Base-by-base conservation (phyloP, 1,140 invertebrate species). In the Phymastichus coffea region DNA sequence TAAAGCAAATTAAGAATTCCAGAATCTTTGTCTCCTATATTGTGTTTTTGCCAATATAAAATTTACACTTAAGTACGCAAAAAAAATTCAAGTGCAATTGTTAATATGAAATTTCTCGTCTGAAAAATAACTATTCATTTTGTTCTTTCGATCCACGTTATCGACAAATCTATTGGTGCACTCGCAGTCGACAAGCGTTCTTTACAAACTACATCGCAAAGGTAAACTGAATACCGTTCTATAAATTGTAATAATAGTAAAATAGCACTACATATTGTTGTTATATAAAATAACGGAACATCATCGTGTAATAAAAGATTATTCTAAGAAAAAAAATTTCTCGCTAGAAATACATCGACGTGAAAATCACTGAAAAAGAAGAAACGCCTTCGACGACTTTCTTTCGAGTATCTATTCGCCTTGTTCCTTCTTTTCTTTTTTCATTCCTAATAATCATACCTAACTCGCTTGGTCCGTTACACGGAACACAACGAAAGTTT, bases 401-500 rank as follows among this genome's bases (percentile, higher is more conserved):
- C 20, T 25, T 14, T 33, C 33, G n/a, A n/a, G n/a, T 47, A 8
- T 47, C 35, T 10, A 9, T n/a, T n/a, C n/a, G n/a, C n/a, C n/a
- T n/a, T n/a, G n/a, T n/a, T 47, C n/a, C 17, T 19, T 47, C 44
- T 14, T 10, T 47, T 17, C 6, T n/a, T n/a, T n/a, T n/a, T n/a
- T n/a, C n/a, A n/a, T n/a, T n/a, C n/a, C 38, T 51, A 30, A n/a
- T 41, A 17, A 23, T 51, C 25, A 40, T 57, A 19, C 30, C 33
- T 43, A 33, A 43, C 19, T 58, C 40, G 38, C 51, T n/a, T 23
- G 17, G 57, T 54, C 57, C 57, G 57, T 60, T 54, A 38, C 41
- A 60, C 57, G 57, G 51, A 60, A 54, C 51, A 48, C 51, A 54
- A 60, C 57, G 49, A 54, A 53, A 51, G 49, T 60, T 59, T 60